Percentiles rank a stretch among this genome's conserved stretches.
Conservation (phyloP, 2,797 vertebrate species). For the Pristis pectinata region DNA sequence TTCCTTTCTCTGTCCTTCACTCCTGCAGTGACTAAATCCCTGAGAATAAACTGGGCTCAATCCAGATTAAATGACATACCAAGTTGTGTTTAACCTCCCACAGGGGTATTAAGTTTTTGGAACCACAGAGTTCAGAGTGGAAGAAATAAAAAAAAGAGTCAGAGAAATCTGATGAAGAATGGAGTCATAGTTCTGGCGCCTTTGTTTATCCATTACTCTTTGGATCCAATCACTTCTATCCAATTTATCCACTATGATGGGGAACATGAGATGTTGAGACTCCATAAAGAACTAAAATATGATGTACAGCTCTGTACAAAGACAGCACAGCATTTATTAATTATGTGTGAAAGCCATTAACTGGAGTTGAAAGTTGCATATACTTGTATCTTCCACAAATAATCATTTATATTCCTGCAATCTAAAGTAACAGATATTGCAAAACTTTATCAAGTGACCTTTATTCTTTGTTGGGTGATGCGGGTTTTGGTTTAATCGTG, state of each 20-base stretch:
- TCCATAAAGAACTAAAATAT: neutral
- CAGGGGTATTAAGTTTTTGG: neutral
- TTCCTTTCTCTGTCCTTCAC: neutral
- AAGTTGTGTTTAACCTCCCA: neutral
- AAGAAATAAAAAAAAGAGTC: neutral
- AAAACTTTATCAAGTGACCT: neutral
- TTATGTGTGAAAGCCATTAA: neutral
- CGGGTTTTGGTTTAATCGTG: neutral
- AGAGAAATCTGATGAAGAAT: neutral
- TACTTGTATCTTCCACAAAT: neutral
- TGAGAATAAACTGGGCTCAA: neutral
- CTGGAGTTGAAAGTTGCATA: neutral
- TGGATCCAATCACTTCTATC: neutral
- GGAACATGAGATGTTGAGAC: neutral
- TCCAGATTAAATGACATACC: neutral
- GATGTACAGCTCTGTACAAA: neutral
- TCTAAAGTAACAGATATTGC: neutral
- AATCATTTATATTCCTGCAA: neutral
- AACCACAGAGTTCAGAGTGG: neutral
- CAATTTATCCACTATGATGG: neutral
- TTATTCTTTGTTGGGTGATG: neutral
- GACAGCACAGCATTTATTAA: neutral
- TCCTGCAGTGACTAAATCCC: neutral
- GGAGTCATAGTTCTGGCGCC: neutral
- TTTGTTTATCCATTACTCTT: neutral